A percentile compares a stretch with the other conserved stretches of the same genome.
Evolutionary conservation across 2,797 vertebrate species (phyloP).

Genomic region (Chaetodon trifasciatus): DNA sequence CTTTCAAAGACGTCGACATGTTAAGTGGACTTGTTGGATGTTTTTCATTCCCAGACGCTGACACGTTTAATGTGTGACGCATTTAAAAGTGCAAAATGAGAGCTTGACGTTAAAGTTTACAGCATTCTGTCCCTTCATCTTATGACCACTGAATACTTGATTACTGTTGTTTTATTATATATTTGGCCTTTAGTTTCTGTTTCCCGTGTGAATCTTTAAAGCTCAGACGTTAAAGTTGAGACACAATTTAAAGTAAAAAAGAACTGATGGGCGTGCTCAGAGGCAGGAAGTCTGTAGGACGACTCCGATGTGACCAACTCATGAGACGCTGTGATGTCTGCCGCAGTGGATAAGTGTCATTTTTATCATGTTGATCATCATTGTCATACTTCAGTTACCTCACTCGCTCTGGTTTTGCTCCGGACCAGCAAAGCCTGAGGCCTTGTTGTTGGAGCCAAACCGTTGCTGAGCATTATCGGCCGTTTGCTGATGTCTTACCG

Average conservation of each 20-base stretch:
- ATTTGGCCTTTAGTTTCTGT: neutral
- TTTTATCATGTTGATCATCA: slow-evolving; percentile 31
- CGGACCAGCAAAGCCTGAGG: neutral
- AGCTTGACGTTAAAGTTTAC: neutral
- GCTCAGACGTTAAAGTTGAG: neutral
- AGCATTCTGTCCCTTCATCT: neutral
- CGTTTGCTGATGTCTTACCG: slow-evolving; percentile 63
- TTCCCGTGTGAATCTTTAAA: neutral
- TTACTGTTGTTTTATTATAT: neutral
- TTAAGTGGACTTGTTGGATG: neutral
- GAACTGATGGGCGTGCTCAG: slow-evolving; percentile 11
- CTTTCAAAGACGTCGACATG: neutral
- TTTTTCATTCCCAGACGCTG: slow-evolving; percentile 17
- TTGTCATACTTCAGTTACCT: slow-evolving; percentile 51
- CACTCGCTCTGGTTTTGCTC: slow-evolving; percentile 39
- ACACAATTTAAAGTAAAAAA: neutral
- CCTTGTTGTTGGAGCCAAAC: slow-evolving; percentile 11
- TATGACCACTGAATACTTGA: neutral
- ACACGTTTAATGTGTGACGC: neutral
- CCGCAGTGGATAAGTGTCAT: slow-evolving; percentile 46
- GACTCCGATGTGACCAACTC: slow-evolving; percentile 73
- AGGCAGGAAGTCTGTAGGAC: slow-evolving; percentile 55
- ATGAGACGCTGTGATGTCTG: slow-evolving; percentile 64
- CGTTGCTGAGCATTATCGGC: slow-evolving; percentile 24
- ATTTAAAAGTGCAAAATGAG: neutral